Base-by-base conservation (phyloP, 2,888 invertebrate species). In the Chrysotoxum bicinctum region DNA sequence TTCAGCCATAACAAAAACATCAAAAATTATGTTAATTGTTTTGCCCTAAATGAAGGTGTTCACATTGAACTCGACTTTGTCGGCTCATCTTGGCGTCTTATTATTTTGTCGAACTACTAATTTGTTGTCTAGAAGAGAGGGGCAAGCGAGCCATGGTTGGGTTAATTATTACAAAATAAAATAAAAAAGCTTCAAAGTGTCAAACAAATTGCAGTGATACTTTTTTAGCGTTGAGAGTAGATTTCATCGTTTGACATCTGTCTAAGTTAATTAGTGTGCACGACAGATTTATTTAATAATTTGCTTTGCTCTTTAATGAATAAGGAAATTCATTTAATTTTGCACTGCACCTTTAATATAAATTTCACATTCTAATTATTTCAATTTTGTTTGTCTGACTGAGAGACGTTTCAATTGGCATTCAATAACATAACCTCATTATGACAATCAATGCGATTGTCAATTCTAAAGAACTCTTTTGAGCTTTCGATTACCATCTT, bases 381-480 rank as follows among this genome's bases (percentile, higher is more conserved):
- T 19, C 5, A 12, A 43, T 19, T 19, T 19, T 9, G 16, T 40
- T 54, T 9, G 2, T 26, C 8, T 14, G 43, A 45, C 30, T 21
- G 26, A 62, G 21, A 43, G 16, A 30, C 74, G 64, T 66, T 79
- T 69, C 64, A 74, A 58, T 83, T 83, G 69, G 78, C 74, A 83
- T 73, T 83, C 76, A 81, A 66, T 66, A 72, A 70, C 70, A 81
- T 66, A 70, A 66, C 69, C 81, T 76, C 75, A 81, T 81, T 82
- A 48, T 32, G 66, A 66, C 81, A 72, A 72, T 70, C 70, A 64
- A 56, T 16, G 66, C 12, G 19, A 21, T 64, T 66, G 79, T 66
- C 79, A 75, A 64, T 84, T 84, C 74, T 12, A 40, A 26, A 21
- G 74, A 84, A 84, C 70, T 79, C 48, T 64, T 50, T 70, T 43